Conservation (phyloP, 2,888 invertebrate genomes). For the Allacma fusca region DNA sequence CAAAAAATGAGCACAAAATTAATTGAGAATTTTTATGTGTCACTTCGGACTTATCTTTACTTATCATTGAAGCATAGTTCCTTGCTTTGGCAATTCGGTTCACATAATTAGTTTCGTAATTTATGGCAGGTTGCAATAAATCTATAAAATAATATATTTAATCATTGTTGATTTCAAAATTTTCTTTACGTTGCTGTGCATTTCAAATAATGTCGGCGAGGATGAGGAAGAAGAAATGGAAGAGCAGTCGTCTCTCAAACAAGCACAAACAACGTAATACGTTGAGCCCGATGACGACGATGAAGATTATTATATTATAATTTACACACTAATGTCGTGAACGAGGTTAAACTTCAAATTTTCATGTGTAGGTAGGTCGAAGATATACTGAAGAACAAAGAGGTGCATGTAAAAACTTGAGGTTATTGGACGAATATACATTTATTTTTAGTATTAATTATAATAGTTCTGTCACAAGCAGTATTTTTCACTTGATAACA, state of each 20-base stretch:
- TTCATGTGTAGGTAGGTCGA: constrained; percentile 19
- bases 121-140: constrained; percentile 35
- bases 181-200: constrained; percentile 19
- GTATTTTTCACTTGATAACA: constrained; percentile 29
- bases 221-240: constrained; percentile 25
- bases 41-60: not conserved
- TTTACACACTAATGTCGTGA: not conserved
- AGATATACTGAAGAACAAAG: constrained; percentile 29
- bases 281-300: not conserved
- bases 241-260: constrained; percentile 6
- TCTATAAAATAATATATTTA: constrained; percentile 14
- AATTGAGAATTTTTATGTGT: constrained; percentile 7
- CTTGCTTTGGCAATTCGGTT: constrained; percentile 38
- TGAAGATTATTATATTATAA: not conserved
- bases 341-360: constrained; percentile 22
- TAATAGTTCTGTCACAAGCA: constrained; percentile 21
- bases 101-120: constrained; percentile 28
- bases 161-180: constrained; percentile 26
- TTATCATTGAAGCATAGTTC: constrained; percentile 31
- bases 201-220: constrained; percentile 18
- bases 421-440: constrained; percentile 30
- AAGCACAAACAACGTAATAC: constrained; percentile 18
- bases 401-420: constrained; percentile 15
- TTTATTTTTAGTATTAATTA: constrained; percentile 15
- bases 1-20: not conserved